Evolutionary conservation across 2,888 invertebrate genomes (phyloP), one percentile per base, ranked within the genome.

Genomic region (Zhuqinia jingwanae): DNA sequence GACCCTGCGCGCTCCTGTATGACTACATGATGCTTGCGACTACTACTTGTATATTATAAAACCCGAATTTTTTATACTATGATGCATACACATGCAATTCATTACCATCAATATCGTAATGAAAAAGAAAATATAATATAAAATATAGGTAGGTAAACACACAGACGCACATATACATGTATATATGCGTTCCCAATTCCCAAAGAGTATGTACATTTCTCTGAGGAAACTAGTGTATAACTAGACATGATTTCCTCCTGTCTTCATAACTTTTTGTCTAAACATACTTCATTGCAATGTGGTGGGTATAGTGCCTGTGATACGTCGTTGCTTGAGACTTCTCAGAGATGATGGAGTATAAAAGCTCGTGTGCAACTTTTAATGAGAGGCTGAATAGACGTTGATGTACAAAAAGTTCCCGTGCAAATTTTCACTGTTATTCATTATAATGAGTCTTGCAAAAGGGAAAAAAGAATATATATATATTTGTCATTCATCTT

Each of bases 361-460:
- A 76, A 76, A 83, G 73, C 80, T 22, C 20, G 45, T 58, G 42
- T 45, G 22, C 47, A 65, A 83, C 60, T 75, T 83, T 75, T 75
- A 76, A 76, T 83, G 60, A 63, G 63, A 30, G 56, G 47, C 45
- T 81, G 70, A 56, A 73, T 42, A 73, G 81, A 56, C 70, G 25
- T 25, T 65, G 47, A 47, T 27, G 36, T 27, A 65, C 25, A 25
- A 70, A n/a, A 80, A 80, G 68, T 80, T 80, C 70, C 17, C 50
- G 45, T 60, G 63, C 47, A 63, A 47, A 63, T 60, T 78, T 78
- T 63, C 50, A 25, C 45, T 60, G 45, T 63, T 27, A 63, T 60
- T 77, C 77, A 70, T 76, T 63, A 60, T 45, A 17, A 22, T 53
- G n/a, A n/a, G 47, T 13, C 79, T 53, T 25, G 70, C 27, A 53